Conservation (phyloP, 2,888 invertebrate species). For the Amphipoea oculea region DNA sequence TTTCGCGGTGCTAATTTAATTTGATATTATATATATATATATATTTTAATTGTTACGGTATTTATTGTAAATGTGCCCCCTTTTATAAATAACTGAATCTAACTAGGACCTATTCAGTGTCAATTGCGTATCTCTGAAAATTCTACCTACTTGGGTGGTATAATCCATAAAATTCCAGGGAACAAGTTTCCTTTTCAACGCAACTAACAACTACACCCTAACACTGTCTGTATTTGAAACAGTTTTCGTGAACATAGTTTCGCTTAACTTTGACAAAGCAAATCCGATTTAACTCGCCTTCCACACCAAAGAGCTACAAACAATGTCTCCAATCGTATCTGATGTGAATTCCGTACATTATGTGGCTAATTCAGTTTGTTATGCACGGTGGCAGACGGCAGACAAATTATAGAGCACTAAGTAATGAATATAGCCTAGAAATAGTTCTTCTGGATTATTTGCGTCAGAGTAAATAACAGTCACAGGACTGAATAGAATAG, state of each 20-base stretch:
- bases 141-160: background rate
- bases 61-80: background rate
- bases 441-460: background rate
- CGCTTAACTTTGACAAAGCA: constrained; percentile 18
- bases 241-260: background rate
- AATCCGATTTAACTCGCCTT: background rate
- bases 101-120: background rate
- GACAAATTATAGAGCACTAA: constrained; percentile 3
- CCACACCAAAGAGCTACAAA: background rate
- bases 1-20: background rate
- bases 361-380: constrained; percentile 1
- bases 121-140: background rate
- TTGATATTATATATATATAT: no score
- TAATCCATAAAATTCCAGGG: background rate
- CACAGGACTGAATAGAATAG: background rate
- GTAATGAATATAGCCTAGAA: constrained; percentile 1
- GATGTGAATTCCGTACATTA: background rate
- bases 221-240: background rate
- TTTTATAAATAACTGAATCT: background rate
- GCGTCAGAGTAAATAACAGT: constrained; percentile 8
- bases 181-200: background rate
- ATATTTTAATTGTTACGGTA: background rate
- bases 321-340: constrained; percentile 5
- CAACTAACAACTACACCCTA: background rate
- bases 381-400: background rate